These are phyloP conservation scores for Accipiter virgatus DNA, from an alignment of 2,113 vertebrate species.

Conservation along the genomic window DNA sequence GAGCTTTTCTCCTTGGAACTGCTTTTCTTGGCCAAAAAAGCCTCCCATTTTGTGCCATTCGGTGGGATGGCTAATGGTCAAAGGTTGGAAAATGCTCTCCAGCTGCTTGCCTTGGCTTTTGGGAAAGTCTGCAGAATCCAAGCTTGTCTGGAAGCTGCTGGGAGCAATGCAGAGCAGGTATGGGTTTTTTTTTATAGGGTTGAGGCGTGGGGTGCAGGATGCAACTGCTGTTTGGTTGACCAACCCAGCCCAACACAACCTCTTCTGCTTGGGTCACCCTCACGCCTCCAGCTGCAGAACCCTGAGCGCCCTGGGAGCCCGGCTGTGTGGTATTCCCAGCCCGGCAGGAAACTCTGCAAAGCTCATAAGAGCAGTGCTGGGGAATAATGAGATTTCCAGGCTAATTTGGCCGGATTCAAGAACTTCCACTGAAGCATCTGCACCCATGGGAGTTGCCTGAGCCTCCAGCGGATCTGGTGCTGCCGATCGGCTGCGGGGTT, in stretches of 20 bases:
- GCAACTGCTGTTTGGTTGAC: not conserved
- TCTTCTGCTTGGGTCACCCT: not conserved
- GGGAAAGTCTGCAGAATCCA: not conserved
- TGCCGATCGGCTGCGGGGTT: not conserved
- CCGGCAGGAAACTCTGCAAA: constrained; percentile 57
- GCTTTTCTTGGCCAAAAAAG: not conserved
- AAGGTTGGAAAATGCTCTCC: not conserved
- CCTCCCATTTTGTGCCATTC: not conserved
- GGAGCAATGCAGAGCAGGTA: accelerated
- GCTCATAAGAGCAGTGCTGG: not conserved
- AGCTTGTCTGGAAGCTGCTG: not conserved
- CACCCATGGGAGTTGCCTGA: not conserved
- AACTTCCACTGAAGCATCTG: constrained; percentile 21
- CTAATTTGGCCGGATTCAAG: not conserved
- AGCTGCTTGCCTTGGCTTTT: accelerated
- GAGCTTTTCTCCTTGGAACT: not conserved
- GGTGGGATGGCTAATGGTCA: not conserved
- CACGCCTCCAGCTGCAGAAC: not conserved
- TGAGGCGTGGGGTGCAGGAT: not conserved
- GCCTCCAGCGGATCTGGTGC: not conserved
- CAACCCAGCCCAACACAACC: not conserved
- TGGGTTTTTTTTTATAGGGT: not conserved
- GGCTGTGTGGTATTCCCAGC: not conserved
- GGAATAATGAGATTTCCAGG: constrained; percentile 60
- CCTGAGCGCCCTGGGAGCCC: not conserved